phyloP scores from a whole-genome alignment of 2,113 vertebrate species.

The Gnathonemus echidnorhynchus region DNA sequence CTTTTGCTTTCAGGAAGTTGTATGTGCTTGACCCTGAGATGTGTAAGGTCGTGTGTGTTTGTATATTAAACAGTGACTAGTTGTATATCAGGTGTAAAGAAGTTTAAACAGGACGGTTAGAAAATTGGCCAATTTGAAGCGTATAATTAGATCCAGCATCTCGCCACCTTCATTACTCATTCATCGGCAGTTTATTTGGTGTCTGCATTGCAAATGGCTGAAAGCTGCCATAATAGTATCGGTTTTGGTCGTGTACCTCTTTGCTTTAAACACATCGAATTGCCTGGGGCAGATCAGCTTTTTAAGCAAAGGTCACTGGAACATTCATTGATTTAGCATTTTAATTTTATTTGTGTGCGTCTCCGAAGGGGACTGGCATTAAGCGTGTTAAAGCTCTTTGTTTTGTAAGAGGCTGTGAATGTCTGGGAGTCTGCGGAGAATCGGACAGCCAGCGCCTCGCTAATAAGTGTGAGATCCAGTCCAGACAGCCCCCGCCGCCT shows the following conservation, averaged over 20 bases:
- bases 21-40: neutral
- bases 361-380: constrained; percentile 48
- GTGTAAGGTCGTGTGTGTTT: neutral
- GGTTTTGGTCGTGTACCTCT: constrained; percentile 40
- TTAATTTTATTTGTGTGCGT: constrained; percentile 48
- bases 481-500: constrained; percentile 31
- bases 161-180: constrained; percentile 34
- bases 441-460: constrained; percentile 26
- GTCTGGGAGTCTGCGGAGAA: constrained; percentile 41
- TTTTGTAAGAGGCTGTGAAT: constrained; percentile 45
- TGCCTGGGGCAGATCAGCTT: constrained; percentile 36
- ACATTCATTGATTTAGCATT: constrained; percentile 53
- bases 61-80: neutral
- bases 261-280: constrained; percentile 45
- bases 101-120: neutral
- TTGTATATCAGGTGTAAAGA: neutral
- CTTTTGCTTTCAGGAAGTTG: neutral
- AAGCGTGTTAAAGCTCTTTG: constrained; percentile 38
- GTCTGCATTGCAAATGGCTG: constrained; percentile 23
- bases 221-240: constrained; percentile 39
- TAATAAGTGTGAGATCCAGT: constrained; percentile 52
- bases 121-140: neutral
- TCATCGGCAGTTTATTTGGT: constrained; percentile 37
- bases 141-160: neutral
- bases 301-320: constrained; percentile 51